A percentile compares a stretch with the other conserved stretches of the same genome.
Conservation (phyloP, 2,113 vertebrate species). For the Macrotus californicus region DNA sequence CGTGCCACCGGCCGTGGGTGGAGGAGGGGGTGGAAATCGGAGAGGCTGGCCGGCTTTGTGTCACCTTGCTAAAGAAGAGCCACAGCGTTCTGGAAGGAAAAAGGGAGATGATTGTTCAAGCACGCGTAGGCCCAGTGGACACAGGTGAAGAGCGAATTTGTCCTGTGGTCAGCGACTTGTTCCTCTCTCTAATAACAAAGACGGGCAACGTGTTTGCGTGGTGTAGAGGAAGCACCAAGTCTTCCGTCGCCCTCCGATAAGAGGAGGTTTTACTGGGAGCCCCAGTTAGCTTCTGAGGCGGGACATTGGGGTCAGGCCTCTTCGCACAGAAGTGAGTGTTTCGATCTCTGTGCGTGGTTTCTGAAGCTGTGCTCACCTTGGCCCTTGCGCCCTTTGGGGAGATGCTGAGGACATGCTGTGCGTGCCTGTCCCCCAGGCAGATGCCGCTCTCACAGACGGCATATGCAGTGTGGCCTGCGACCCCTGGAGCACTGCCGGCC, state of each 20-base stretch:
- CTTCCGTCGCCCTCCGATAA: not conserved
- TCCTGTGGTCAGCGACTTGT: not conserved
- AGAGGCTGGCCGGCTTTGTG: not conserved
- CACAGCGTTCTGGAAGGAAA: not conserved
- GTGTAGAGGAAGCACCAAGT: not conserved
- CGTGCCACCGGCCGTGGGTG: constrained; percentile 26
- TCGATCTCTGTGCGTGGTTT: not conserved
- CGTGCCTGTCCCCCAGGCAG: not conserved
- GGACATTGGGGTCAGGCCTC: not conserved
- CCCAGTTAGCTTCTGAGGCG: not conserved
- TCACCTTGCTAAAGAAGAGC: not conserved
- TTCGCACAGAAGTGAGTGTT: not conserved
- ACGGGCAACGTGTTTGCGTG: not conserved
- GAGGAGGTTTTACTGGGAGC: not conserved
- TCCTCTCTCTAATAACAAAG: not conserved
- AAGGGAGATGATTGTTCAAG: not conserved
- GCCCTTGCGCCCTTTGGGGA: not conserved
- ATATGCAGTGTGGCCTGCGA: not conserved
- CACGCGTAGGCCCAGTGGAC: not conserved
- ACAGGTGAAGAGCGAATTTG: not conserved
- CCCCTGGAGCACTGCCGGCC: not conserved
- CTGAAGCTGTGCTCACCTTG: not conserved
- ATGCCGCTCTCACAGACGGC: not conserved
- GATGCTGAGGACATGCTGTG: not conserved
- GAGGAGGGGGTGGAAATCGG: not conserved